Evolutionary conservation across 1,140 invertebrate genomes (phyloP).

Genomic region (Drosophila watanabei): DNA sequence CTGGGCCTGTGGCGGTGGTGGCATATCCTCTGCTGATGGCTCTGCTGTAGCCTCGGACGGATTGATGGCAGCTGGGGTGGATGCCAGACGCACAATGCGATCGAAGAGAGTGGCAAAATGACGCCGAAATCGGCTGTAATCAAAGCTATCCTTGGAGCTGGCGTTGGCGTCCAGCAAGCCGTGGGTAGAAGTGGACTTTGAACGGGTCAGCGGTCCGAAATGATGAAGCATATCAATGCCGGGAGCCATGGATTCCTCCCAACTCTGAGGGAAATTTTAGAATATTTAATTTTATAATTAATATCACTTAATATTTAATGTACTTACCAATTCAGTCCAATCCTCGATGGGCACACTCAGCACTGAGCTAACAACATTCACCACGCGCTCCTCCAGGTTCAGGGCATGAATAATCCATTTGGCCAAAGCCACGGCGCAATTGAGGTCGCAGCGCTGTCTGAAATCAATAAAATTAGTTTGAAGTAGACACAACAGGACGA

Average conservation of each 20-base stretch:
- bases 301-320: neutral
- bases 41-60: slow-evolving; percentile 10
- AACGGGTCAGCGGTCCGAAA: slow-evolving; percentile 77
- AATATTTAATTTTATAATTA: slow-evolving; percentile 1
- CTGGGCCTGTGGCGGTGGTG: neutral
- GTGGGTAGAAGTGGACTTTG: slow-evolving; percentile 67
- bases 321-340: slow-evolving; percentile 75
- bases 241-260: slow-evolving; percentile 83
- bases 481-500: neutral
- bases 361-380: slow-evolving; percentile 73
- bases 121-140: slow-evolving; percentile 73
- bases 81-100: slow-evolving; percentile 73
- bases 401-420: slow-evolving; percentile 77
- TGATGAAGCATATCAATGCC: slow-evolving; percentile 85
- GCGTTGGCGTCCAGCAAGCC: slow-evolving; percentile 56
- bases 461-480: slow-evolving; percentile 36
- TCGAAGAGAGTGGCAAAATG: slow-evolving; percentile 79
- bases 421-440: slow-evolving; percentile 73
- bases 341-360: slow-evolving; percentile 76
- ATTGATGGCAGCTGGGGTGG: slow-evolving; percentile 22
- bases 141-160: slow-evolving; percentile 61
- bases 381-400: slow-evolving; percentile 77
- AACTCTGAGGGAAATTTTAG: slow-evolving; percentile 55
- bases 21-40: neutral
- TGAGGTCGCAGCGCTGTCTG: slow-evolving; percentile 78